phyloP scores from a whole-genome alignment of 2,888 invertebrate genomes.

The Thymelicus lineola region DNA sequence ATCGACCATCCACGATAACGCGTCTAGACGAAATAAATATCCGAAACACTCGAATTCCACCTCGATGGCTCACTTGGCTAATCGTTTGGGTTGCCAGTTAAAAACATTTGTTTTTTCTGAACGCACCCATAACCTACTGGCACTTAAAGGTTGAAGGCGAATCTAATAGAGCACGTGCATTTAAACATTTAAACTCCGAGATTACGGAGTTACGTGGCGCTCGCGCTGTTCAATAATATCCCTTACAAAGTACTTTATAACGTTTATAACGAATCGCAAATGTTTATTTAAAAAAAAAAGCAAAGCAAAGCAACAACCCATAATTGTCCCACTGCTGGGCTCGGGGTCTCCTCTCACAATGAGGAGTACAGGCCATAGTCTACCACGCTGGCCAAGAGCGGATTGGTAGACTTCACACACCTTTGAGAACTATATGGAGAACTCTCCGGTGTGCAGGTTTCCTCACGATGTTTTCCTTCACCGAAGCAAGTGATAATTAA shows the following conservation, averaged over 20 bases:
- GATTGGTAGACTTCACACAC: too few species aligned
- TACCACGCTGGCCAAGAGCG: too few species aligned
- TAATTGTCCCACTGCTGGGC: too few species aligned
- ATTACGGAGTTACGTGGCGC: conserved; percentile 53
- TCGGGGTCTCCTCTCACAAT: too few species aligned
- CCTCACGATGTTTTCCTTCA: too few species aligned
- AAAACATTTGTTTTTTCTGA: conserved; percentile 62
- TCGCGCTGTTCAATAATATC: conserved; percentile 56
- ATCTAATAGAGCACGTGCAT: conserved; percentile 69
- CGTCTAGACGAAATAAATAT: conserved; percentile 83
- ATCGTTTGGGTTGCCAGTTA: conserved; percentile 68
- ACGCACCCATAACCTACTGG: conserved; percentile 68
- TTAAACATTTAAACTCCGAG: conserved; percentile 67
- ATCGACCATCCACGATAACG: conserved; percentile 74
- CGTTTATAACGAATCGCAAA: conserved; percentile 27
- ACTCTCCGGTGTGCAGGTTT: too few species aligned
- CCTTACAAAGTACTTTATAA: conserved; percentile 15
- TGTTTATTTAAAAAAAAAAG: too few species aligned
- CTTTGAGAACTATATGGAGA: too few species aligned
- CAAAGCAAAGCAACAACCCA: too few species aligned
- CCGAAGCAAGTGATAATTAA: too few species aligned
- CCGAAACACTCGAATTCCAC: conserved; percentile 78
- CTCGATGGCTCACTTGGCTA: conserved; percentile 83
- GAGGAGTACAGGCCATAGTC: too few species aligned
- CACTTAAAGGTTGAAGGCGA: conserved; percentile 76